Conservation (phyloP, 1,140 invertebrate species). For the Trachelipus rathkii region DNA sequence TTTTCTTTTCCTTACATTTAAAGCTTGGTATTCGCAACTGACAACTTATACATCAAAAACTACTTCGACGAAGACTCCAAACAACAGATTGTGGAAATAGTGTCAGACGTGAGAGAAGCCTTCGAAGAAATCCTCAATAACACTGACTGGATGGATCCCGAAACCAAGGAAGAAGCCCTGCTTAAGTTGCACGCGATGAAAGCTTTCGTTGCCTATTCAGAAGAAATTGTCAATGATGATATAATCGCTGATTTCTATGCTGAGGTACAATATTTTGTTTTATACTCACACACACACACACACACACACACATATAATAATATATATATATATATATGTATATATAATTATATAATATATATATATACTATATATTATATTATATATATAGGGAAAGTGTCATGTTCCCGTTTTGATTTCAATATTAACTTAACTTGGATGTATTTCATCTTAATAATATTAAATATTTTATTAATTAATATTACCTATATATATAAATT, state of each 20-base stretch:
- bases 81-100: slow-evolving; percentile 44
- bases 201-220: slow-evolving; percentile 74
- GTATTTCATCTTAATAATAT: no score
- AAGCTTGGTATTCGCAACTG: slow-evolving; percentile 45
- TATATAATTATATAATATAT: no score
- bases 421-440: no score
- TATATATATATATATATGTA: no score
- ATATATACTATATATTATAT: no score
- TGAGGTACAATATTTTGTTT: no score
- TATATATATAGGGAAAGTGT: no score
- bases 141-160: slow-evolving; percentile 46
- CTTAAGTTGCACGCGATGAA: slow-evolving; percentile 69
- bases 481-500: no score
- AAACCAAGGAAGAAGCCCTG: slow-evolving; percentile 58
- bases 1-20: neutral
- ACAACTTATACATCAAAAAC: slow-evolving; percentile 45
- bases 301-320: no score
- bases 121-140: slow-evolving; percentile 44
- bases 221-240: slow-evolving; percentile 69
- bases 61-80: slow-evolving; percentile 47
- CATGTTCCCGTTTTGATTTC: no score
- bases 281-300: no score
- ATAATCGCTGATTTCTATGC: slow-evolving; percentile 69
- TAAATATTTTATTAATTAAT: no score
- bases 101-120: slow-evolving; percentile 41